Evolutionary conservation across 2,888 invertebrate genomes (phyloP), one percentile per base, ranked within the genome.

Genomic region (Galeruca laticollis): DNA sequence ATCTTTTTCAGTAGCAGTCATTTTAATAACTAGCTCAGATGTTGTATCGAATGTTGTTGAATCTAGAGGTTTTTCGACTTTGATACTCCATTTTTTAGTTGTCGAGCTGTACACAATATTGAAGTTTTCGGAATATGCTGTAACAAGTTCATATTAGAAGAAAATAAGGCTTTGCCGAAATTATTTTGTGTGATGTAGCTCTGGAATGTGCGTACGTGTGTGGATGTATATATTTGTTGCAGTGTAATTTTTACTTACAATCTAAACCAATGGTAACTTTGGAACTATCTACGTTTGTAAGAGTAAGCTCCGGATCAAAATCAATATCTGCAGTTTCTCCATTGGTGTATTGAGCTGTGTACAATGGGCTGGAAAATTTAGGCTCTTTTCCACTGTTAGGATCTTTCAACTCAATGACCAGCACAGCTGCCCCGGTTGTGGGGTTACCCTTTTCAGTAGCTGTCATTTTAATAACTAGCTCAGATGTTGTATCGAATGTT

Each of bases 311-410:
- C 6, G 26, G 26, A 26, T 26, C 2, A 21, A 67, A 60, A 15
- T 66, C 68, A 4, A 72, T 51, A 31, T 51, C 57, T 21, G 67
- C 67, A 21, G 59, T 57, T 35, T 65, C 64, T 1, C 26, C 26
- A 5, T 26, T 26, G 3, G 35, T 63, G 57, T 79, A 79, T 1
- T 66, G 40, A 15, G 69, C 76, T 40, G 31, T 60, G 61, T 78
- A 79, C 20, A 57, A 67, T 10, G 62, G 20, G 13, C 72, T 52
- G 8, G 63, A 62, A 70, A 79, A 79, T 68, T 63, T 37, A 6
- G 76, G 73, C 21, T 59, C 64, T 60, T 52, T 9, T 33, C 64
- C 54, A 1, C 60, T 60, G 11, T 10, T 1, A 8, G 5, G 8
- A 18, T 26, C 31, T 3, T 13, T 9, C n/a, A 70, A 31, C 31